Base-by-base conservation (phyloP, 2,797 vertebrate species). In the Periparus ater region DNA sequence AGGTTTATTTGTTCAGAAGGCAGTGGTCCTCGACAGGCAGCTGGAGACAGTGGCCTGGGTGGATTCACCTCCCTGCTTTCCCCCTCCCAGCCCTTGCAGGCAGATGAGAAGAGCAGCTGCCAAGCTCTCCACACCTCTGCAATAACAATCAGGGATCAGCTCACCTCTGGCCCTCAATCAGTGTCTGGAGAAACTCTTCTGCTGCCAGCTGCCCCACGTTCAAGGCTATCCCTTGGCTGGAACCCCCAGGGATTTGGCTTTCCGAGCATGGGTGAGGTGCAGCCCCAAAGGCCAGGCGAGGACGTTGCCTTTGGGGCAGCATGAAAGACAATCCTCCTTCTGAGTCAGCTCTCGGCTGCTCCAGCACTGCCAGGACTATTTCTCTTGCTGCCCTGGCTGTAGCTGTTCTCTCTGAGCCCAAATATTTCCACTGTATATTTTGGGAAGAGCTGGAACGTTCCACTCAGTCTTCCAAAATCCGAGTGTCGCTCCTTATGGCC, bases 371-470 rank as follows among this genome's bases (percentile, higher is more conserved):
- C 93, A 94, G 79, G 17, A 38, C 68, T 88, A 42, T 32, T 94
- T 66, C 87, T 93, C 75, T 68, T 68, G 18, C 88, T 96, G 54
- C 44, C 65, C 91, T 93, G 95, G 91, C 91, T 88, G 3, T 45
- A 45, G 80, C 55, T 5, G 23, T 10, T 50, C 72, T 32, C 27
- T 77, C 54, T 80, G 47, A 96, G 68, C 90, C 72, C 63, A 85
- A 22, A 36, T 83, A n/a, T 95, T 97, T 97, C 95, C 95, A 93
- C 92, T 89, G 84, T 93, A 4, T 95, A 93, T 93, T 95, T 96
- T 95, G 92, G 68, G 92, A 96, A 88, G 85, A 75, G 40, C 54
- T 81, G 84, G 68, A 96, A 96, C 22, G 2, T 96, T 96, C 95
- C 95, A 32, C 50, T 89, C 30, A 4, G 34, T 27, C 54, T 91